phyloP scores from a whole-genome alignment of 2,888 invertebrate species.

The Andrena minutula region DNA sequence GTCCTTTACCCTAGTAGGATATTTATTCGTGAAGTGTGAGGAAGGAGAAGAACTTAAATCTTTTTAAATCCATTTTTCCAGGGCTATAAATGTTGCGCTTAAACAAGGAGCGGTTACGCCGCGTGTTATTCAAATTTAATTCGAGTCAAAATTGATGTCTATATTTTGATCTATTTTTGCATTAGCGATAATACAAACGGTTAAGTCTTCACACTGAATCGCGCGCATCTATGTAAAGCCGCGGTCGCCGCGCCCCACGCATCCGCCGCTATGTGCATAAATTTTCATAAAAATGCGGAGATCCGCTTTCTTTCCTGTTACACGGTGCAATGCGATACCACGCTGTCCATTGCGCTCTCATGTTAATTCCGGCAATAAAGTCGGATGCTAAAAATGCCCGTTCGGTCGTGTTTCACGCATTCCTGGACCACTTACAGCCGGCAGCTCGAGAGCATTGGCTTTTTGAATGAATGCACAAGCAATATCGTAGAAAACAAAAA shows the following conservation, averaged over 20 bases:
- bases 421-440: neutral
- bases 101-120: too few relatives aligned
- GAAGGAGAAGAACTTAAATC: too few relatives aligned
- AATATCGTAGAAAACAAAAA: neutral
- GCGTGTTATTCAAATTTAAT: too few relatives aligned
- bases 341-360: slow-evolving; percentile 42
- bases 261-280: slow-evolving; percentile 34
- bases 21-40: too few relatives aligned
- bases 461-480: neutral
- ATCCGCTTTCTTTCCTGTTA: slow-evolving; percentile 61
- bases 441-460: neutral
- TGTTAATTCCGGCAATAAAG: slow-evolving; percentile 56
- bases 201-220: slow-evolving; percentile 12
- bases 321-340: slow-evolving; percentile 42
- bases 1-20: too few relatives aligned
- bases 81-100: too few relatives aligned
- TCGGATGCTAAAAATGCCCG: slow-evolving; percentile 10
- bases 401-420: slow-evolving; percentile 25
- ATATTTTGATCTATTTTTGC: neutral
- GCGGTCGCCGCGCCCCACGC: slow-evolving; percentile 14
- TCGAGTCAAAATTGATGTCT: too few relatives aligned
- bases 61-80: too few relatives aligned
- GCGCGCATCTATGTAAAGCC: slow-evolving; percentile 11
- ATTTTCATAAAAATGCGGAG: slow-evolving; percentile 57
- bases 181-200: neutral